Percentiles rank a stretch among this genome's conserved stretches.
Evolutionary conservation across 2,888 invertebrate species (phyloP).

Genomic region (Exephanes ischioxanthus): DNA sequence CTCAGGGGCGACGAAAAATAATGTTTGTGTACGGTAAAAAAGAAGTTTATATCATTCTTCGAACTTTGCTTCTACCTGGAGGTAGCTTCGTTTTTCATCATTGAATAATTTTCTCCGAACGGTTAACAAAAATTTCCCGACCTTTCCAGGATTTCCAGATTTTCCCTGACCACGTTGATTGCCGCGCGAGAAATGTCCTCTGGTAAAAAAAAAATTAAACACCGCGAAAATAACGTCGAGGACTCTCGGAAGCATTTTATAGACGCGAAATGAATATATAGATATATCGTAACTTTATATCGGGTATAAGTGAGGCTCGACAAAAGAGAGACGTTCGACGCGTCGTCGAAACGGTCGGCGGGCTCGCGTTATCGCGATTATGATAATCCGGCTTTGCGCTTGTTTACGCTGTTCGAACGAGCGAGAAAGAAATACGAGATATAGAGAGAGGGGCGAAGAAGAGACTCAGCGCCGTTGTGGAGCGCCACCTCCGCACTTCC

Average conservation of each 20-base stretch:
- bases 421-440: conserved; percentile 28
- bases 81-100: too few relatives aligned
- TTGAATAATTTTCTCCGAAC: too few relatives aligned
- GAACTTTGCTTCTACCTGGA: too few relatives aligned
- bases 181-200: neutral
- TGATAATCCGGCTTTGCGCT: conserved; percentile 80
- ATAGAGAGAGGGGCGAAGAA: conserved; percentile 40
- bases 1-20: too few relatives aligned
- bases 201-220: neutral
- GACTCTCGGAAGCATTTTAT: conserved; percentile 17
- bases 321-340: conserved; percentile 76
- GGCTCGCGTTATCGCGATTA: conserved; percentile 79
- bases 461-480: conserved; percentile 40
- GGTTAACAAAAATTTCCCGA: too few relatives aligned
- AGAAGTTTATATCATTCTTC: too few relatives aligned
- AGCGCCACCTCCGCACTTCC: conserved; percentile 61
- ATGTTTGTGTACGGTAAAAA: too few relatives aligned
- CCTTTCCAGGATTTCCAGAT: too few relatives aligned
- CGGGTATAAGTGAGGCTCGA: conserved; percentile 55
- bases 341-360: conserved; percentile 70
- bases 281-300: conserved; percentile 26
- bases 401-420: conserved; percentile 75
- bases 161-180: neutral
- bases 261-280: conserved; percentile 14
- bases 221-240: neutral